phyloP scores from a whole-genome alignment of 1,140 invertebrate genomes.

The Rhagoletis pomonella region DNA sequence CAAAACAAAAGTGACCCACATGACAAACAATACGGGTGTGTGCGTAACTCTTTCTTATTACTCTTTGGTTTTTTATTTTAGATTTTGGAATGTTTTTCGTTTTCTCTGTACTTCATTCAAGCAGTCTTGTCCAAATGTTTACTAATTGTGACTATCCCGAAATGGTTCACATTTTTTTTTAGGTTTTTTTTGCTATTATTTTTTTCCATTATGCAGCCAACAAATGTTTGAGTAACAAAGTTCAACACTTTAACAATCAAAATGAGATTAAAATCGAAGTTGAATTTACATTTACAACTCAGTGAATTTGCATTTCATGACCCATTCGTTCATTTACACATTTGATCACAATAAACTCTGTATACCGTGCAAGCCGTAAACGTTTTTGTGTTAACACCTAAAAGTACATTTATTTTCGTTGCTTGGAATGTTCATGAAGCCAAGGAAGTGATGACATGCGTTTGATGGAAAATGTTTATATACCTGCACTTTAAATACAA shows the following conservation, averaged over 20 bases:
- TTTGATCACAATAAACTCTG: not conserved
- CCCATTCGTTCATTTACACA: slow-evolving; percentile 6
- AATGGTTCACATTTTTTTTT: not conserved
- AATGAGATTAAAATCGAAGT: slow-evolving; percentile 6
- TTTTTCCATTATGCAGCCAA: too few relatives aligned
- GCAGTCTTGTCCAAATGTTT: not conserved
- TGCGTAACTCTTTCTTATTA: too few relatives aligned
- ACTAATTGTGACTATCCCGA: too few relatives aligned
- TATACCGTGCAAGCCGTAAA: not conserved
- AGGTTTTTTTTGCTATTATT: too few relatives aligned
- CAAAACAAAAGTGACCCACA: too few relatives aligned
- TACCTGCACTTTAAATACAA: not conserved
- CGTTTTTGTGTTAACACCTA: not conserved
- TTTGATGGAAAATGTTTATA: not conserved
- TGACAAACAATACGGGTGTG: too few relatives aligned
- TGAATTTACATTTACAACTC: slow-evolving; percentile 38
- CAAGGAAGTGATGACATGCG: not conserved
- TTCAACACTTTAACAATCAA: not conserved
- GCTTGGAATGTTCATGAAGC: not conserved
- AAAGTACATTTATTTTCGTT: not conserved
- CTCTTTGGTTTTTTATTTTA: not conserved
- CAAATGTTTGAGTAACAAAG: slow-evolving; percentile 31
- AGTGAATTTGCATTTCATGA: slow-evolving; percentile 26
- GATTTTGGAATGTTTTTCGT: too few relatives aligned
- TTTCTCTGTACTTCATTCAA: too few relatives aligned